Percentiles rank a stretch among this genome's conserved stretches.
Conservation (phyloP, 2,797 vertebrate species). For the Cygnus olor region DNA sequence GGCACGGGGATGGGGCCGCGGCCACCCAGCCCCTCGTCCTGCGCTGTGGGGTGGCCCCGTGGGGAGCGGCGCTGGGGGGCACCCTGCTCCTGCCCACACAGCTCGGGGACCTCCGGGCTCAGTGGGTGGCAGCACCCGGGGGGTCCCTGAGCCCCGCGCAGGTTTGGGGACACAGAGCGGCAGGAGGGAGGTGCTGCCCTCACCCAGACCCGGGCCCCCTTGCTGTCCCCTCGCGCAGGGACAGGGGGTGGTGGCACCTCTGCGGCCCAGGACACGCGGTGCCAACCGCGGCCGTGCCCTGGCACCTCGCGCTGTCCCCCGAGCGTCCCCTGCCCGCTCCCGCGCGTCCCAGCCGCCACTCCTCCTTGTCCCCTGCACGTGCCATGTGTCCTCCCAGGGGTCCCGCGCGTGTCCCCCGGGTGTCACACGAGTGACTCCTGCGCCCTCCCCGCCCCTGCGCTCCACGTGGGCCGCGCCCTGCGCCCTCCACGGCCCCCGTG, state of each 20-base stretch:
- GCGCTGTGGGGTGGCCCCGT: fast-evolving
- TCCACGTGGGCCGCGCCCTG: too few species aligned
- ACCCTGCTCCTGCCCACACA: background rate
- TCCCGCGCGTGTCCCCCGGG: background rate
- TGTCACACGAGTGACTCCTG: background rate
- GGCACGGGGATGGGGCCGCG: fast-evolving
- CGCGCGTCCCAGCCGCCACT: background rate
- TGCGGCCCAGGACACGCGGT: background rate
- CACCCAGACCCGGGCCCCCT: background rate
- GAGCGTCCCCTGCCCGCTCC: background rate
- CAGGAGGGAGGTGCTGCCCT: background rate
- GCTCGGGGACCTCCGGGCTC: background rate
- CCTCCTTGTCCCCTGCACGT: background rate
- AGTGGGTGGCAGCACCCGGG: too few species aligned
- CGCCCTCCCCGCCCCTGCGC: background rate
- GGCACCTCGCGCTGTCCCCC: background rate
- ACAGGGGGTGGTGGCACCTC: background rate
- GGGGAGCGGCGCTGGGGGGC: background rate
- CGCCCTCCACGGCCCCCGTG: too few species aligned
- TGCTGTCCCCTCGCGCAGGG: too few species aligned
- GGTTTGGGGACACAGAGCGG: background rate
- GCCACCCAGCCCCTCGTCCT: background rate
- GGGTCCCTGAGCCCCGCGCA: background rate
- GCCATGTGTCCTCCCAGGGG: background rate
- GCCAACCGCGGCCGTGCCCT: background rate